Base-by-base conservation (phyloP, 1,140 invertebrate species). In the Zaprionus kolodkinae region DNA sequence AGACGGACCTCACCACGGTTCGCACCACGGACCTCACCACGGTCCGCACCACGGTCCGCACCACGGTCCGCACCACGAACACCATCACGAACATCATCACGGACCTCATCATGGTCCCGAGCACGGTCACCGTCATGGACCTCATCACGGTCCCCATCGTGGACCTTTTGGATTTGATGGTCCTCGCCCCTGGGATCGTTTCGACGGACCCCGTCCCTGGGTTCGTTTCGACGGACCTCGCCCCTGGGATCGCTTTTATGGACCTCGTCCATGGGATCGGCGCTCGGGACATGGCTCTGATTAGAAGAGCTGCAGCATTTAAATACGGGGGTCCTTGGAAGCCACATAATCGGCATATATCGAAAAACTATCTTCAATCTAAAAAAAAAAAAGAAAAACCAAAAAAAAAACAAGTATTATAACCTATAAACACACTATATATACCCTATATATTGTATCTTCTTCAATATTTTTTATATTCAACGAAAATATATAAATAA, bases 301-400 rank as follows among this genome's bases (percentile, higher is more conserved):
- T 12, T 50, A 40, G 9, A 13, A 12, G 11, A 50, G 45, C 3
- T 25, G 5, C 45, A 17, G 11, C 45, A 50, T 25, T 50, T 50
- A 12, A 2, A 1, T 25, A 25, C 17, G 10, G 3, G 10, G 3
- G 10, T 48, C 27, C 7, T 2, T 30, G n/a, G 36, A 7, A 9
- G 36, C 6, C 11, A 13, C 25, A 48, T n/a, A 57, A 27, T 27
- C 13, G 7, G 56, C 56, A 60, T 68, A 52, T 52, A 68, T 62
- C 25, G 55, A 54, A 6, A 30, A 40, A 12, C 11, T 30, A 62
- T 54, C 57, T 69, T 69, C 36, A 69, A 69, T 68, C 13, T 30
- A 57, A 10, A 38, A 36, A 50, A 36, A 50, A 59, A 56, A 25
- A 15, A 9, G 33, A 17, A 50, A 33, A 50, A 50, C 17, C 0